Evolutionary conservation across 1,140 invertebrate species (phyloP).

Genomic region (Zaprionus inermis): DNA sequence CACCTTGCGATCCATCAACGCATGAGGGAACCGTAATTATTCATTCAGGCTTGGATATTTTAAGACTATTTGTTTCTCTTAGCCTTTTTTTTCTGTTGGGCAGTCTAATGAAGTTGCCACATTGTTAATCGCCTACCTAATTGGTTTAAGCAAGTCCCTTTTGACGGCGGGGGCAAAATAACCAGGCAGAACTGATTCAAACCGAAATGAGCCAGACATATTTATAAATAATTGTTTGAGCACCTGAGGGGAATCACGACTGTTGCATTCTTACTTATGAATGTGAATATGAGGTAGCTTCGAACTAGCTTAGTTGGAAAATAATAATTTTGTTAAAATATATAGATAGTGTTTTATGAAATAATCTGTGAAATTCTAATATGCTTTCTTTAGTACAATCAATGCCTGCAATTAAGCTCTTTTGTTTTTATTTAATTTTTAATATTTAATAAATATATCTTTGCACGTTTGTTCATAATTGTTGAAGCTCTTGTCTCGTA

Average conservation of each 20-base stretch:
- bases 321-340: background rate
- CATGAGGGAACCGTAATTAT: slow-evolving; percentile 29
- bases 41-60: slow-evolving; percentile 35
- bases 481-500: too few relatives aligned
- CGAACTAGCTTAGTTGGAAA: background rate
- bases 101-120: slow-evolving; percentile 66
- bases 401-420: too few relatives aligned
- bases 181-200: slow-evolving; percentile 1
- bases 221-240: slow-evolving; percentile 8
- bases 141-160: slow-evolving; percentile 16
- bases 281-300: background rate
- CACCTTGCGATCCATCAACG: slow-evolving; percentile 47
- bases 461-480: too few relatives aligned
- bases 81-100: slow-evolving; percentile 36
- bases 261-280: background rate
- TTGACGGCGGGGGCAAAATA: background rate
- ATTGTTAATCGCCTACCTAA: slow-evolving; percentile 57
- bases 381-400: too few relatives aligned
- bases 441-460: too few relatives aligned
- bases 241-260: background rate
- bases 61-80: slow-evolving; percentile 50
- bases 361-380: too few relatives aligned
- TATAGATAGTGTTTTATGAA: too few relatives aligned
- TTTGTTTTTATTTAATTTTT: too few relatives aligned
- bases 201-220: background rate